Conservation (phyloP, 1,140 invertebrate species). For the Megalonaias nervosa region DNA sequence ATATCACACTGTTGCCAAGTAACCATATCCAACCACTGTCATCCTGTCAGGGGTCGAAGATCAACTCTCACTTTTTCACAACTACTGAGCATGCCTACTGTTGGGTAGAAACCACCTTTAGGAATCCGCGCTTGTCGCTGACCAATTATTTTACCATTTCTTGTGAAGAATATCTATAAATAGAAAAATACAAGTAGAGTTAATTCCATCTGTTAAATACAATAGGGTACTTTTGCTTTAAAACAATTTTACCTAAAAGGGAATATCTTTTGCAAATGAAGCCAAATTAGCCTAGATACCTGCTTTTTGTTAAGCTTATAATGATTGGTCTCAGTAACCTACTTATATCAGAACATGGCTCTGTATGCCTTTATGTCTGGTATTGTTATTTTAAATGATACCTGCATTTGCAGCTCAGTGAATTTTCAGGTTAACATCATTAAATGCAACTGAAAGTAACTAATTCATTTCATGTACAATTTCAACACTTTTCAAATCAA, state of each 20-base stretch:
- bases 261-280: too few relatives aligned
- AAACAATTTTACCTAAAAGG: background rate
- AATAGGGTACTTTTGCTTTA: background rate
- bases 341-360: background rate
- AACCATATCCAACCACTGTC: conserved; percentile 31
- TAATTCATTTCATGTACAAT: too few relatives aligned
- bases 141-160: conserved; percentile 76
- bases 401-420: too few relatives aligned
- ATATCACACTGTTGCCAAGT: too few relatives aligned
- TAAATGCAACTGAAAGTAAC: too few relatives aligned
- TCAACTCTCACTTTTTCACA: conserved; percentile 76
- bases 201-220: background rate
- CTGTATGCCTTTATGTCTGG: too few relatives aligned
- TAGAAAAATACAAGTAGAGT: conserved; percentile 10
- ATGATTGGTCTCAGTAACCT: background rate
- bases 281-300: too few relatives aligned
- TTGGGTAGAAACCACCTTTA: conserved; percentile 76
- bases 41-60: conserved; percentile 75
- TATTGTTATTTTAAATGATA: too few relatives aligned
- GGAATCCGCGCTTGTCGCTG: conserved; percentile 74
- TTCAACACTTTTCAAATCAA: too few relatives aligned
- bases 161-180: conserved; percentile 76
- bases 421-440: too few relatives aligned
- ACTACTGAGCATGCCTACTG: conserved; percentile 76
- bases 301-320: too few relatives aligned